Evolutionary conservation across 2,888 invertebrate genomes (phyloP).

Genomic region (Phengaris alcon): DNA sequence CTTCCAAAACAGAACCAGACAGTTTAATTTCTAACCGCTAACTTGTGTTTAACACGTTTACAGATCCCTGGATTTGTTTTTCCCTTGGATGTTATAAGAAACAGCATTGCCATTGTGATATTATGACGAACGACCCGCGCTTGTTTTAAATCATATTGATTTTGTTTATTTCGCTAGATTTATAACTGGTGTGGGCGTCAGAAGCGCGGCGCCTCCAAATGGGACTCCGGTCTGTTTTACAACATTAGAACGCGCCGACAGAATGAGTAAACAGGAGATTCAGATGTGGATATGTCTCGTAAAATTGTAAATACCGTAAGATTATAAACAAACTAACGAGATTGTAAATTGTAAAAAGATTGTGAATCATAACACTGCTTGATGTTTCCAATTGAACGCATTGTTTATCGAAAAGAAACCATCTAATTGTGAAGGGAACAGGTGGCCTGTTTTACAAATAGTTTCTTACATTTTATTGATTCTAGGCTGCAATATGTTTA

Average conservation of each 20-base stretch:
- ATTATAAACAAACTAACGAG: too few relatives aligned
- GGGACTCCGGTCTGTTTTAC: not conserved
- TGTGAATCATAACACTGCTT: too few relatives aligned
- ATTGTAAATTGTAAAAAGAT: too few relatives aligned
- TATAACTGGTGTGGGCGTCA: not conserved
- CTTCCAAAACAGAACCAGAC: not conserved
- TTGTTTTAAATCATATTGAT: constrained; percentile 5
- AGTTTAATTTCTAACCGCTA: not conserved
- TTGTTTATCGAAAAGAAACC: too few relatives aligned
- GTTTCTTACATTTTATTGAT: not conserved
- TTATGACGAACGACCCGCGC: constrained; percentile 12
- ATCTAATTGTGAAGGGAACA: not conserved
- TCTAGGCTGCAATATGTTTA: too few relatives aligned
- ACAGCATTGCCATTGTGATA: not conserved
- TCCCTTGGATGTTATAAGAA: not conserved
- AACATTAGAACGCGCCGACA: not conserved
- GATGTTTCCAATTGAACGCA: too few relatives aligned
- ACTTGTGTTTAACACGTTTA: not conserved
- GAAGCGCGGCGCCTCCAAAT: constrained; percentile 13
- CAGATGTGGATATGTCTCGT: too few relatives aligned
- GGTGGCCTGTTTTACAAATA: not conserved
- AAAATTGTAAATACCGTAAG: too few relatives aligned
- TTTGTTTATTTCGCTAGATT: constrained; percentile 15
- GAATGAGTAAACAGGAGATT: not conserved
- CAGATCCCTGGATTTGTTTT: not conserved